Percentiles rank a stretch among this genome's conserved stretches.
Conservation (phyloP, 2,888 invertebrate genomes). For the Adela reaumurella region DNA sequence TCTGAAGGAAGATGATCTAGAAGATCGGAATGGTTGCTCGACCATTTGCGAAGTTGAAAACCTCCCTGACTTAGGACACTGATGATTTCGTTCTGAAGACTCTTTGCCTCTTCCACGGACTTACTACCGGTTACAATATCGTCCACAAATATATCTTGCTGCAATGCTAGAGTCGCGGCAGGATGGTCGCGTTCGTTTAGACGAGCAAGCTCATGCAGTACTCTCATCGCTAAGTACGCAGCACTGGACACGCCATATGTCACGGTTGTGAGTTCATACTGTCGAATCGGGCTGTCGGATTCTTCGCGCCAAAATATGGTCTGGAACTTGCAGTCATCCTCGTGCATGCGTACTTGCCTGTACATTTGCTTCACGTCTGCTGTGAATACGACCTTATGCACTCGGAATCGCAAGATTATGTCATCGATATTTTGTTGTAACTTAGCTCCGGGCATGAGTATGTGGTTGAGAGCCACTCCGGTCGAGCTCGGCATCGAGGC, state of each 20-base stretch:
- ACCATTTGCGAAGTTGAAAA: constrained; percentile 14
- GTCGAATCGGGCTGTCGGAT: constrained; percentile 9
- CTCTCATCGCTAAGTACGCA: constrained; percentile 8
- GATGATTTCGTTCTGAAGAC: constrained; percentile 9
- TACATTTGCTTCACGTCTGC: constrained; percentile 16
- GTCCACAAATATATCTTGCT: constrained; percentile 7
- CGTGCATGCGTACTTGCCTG: constrained; percentile 10
- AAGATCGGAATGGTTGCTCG: constrained; percentile 5
- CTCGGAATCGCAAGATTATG: constrained; percentile 12
- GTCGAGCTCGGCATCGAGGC: constrained; percentile 1
- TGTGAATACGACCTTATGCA: constrained; percentile 12
- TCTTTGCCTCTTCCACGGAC: background rate
- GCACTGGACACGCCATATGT: constrained; percentile 13
- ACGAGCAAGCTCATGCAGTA: constrained; percentile 7
- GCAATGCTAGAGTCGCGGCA: constrained; percentile 2
- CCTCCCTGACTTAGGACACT: constrained; percentile 12
- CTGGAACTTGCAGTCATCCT: constrained; percentile 12
- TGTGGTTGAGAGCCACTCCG: constrained; percentile 10
- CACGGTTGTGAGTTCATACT: constrained; percentile 12
- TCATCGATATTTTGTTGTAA: constrained; percentile 12
- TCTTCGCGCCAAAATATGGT: constrained; percentile 13
- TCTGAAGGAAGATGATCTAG: constrained; percentile 6
- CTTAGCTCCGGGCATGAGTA: constrained; percentile 11
- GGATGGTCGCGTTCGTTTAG: constrained; percentile 8
- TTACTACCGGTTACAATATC: constrained; percentile 5